Base-by-base conservation (phyloP, 2,113 vertebrate genomes). In the Myotis davidii region DNA sequence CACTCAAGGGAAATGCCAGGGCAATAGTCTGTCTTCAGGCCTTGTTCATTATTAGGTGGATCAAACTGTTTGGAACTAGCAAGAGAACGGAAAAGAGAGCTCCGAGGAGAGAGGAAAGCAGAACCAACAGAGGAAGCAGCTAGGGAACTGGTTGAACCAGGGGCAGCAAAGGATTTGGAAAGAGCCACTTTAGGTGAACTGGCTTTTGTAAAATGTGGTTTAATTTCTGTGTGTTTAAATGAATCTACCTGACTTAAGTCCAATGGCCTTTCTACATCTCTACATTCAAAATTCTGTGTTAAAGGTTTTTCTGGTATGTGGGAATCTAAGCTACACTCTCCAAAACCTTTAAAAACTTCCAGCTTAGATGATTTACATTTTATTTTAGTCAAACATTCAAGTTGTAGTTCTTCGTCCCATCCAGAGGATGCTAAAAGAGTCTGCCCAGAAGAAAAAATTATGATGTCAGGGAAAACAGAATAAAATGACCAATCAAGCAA, bases 181-280 rank as follows among this genome's bases (percentile, higher is more conserved):
- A 5, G 0, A 34, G 10, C 1, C 11, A 0, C 1, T 8, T 11
- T 3, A 29, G 0, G 16, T 61, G 1, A 20, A 9, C 3, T 4
- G 3, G 2, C 5, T 16, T 7, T 27, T 37, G 0, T 7, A 7
- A 1, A 32, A 0, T 0, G 2, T 25, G 1, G 11, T 61, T 23
- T 6, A 48, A 16, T 0, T 89, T 1, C 18, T 65, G 0, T 2
- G 67, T 1, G 32, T 73, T 54, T 2, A 39, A 21, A 3, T 23
- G 42, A 61, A 29, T 48, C 25, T 29, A 48, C 25, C 3, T 0
- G 8, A 48, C 21, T 48, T 18, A 72, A 77, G 85, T 3, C 45
- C n/a, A 11, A 23, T 1, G 52, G 39, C 21, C 3, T 52, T 42
- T 9, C 92, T 17, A 3, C 23, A 48, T 0, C 11, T 56, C 2